Evolutionary conservation across 2,888 invertebrate species (phyloP), one percentile per base, ranked within the genome.

Genomic region (Cynaeus angustus): DNA sequence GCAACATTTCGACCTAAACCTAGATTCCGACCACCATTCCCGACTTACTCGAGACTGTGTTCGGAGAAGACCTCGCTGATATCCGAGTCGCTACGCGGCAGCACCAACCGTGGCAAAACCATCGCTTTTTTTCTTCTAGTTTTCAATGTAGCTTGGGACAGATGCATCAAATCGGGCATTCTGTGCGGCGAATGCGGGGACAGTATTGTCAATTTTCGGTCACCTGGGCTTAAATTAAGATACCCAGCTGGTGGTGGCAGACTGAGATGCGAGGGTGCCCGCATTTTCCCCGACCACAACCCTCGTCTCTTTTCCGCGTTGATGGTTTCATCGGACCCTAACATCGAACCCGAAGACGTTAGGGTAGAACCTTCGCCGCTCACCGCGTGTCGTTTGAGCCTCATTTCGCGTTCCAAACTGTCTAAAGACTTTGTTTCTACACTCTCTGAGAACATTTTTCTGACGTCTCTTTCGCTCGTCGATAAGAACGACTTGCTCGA

Each of bases 121-220:
- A 91, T 89, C 71, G 91, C 91, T 82, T 91, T 92, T 86, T 91
- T 92, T 80, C 91, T 87, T 68, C 91, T 86, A 61, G 87, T 84
- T 68, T 85, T 81, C 64, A 87, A 78, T 16, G 86, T 87, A 13
- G 88, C 85, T 65, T 89, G 88, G 33, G 88, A 83, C 56, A 90
- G 87, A 85, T 90, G 89, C 77, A 89, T 88, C 74, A 92, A 86
- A 77, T 94, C 94, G 0, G 89, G 87, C 72, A 89, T 87, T 68
- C 91, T 91, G 80, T 92, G 88, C 0, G 94, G 95, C 79, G 92
- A 92, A 82, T 92, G 93, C 0, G 93, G 92, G 75, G 94, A 94
- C 68, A 95, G 86, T 68, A 95, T 95, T 41, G 93, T 94, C 58
- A 95, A 88, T 74, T 88, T 89, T 9, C 91, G 82, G 76, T 88